Base-by-base conservation (phyloP, 2,888 invertebrate genomes). In the Trissoscelio sp. region DNA sequence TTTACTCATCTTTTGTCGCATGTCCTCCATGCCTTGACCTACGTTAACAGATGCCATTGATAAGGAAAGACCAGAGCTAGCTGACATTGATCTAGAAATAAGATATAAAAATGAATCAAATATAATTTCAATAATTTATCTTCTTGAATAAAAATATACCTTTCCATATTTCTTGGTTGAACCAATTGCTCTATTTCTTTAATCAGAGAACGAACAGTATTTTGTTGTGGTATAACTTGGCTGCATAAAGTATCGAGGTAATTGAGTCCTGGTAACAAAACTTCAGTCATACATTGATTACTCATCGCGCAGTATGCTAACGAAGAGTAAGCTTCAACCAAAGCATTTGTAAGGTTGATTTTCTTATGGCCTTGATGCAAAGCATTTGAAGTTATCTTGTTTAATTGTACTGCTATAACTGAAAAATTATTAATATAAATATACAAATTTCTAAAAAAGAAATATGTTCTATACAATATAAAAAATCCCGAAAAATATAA, bases 281-380 rank as follows among this genome's bases (percentile, higher is more conserved):
- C 90, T 39, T 91, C 88, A 24, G 89, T 91, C 34, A 93, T 92
- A 70, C 92, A 92, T 75, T 92, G 92, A 84, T 92, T 92, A 73
- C 92, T 92, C 42, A 93, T 85, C 2, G 92, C 91, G 83, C 92
- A 93, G 84, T 93, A 93, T 66, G 93, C 92, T 42, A 93, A 89
- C 64, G 94, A 93, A 16, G 94, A 94, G 87, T 94, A 95, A 0
- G 94, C 94, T 86, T 95, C 95, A 58, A 95, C 92, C 58, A 95
- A 90, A 46, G 93, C 93, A 67, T 93, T 91, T 6, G 94, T 93
- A 74, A 95, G 92, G 85, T 94, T 94, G 57, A 92, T 89, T 87
- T 93, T 93, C 83, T 92, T 92, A 1, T 92, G 92, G 2, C 92
- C 92, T 85, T 93, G 93, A 83, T 94, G 93, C 74, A 93, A 92